Percentiles rank a stretch among this genome's conserved stretches.
Conservation (phyloP, 2,113 vertebrate genomes). For the Triplophysa siluroides region DNA sequence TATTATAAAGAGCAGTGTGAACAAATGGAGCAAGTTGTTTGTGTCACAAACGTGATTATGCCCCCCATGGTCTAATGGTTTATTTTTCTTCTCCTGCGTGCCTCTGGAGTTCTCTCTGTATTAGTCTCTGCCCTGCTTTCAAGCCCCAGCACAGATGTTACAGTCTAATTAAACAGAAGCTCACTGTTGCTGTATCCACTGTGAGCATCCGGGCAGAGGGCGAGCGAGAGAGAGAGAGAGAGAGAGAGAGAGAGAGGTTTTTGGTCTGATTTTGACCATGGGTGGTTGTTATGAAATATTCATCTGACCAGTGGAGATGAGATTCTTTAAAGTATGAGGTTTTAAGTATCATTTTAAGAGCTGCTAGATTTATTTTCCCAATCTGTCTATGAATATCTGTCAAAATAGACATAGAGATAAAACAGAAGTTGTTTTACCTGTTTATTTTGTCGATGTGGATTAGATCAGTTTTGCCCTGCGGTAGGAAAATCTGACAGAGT, state of each 20-base stretch:
- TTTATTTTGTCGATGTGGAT: too few species aligned
- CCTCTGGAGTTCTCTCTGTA: conserved; percentile 21
- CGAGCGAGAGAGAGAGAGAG: not conserved
- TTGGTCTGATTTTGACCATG: conserved; percentile 31
- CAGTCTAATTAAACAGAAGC: conserved; percentile 56
- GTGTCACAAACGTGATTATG: conserved; percentile 37
- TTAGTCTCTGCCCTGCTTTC: conserved; percentile 44
- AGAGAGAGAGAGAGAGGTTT: not conserved
- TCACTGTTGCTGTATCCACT: conserved; percentile 35
- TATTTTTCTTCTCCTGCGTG: conserved; percentile 29
- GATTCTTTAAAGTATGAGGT: conserved; percentile 36
- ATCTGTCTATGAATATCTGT: conserved; percentile 17
- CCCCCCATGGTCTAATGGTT: conserved; percentile 44
- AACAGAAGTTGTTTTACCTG: too few species aligned
- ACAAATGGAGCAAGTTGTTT: conserved; percentile 40
- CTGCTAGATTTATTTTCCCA: conserved; percentile 31
- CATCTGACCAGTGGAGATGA: conserved; percentile 41
- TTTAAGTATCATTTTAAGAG: conserved; percentile 46
- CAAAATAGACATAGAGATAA: conserved; percentile 17
- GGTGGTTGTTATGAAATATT: conserved; percentile 51
- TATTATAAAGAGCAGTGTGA: conserved; percentile 20
- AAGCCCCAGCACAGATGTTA: conserved; percentile 51
- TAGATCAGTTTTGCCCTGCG: too few species aligned
- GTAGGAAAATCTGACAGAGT: too few species aligned
- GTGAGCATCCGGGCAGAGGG: conserved; percentile 15